Conservation (phyloP, 2,113 vertebrate genomes). For the Merops nubicus region DNA sequence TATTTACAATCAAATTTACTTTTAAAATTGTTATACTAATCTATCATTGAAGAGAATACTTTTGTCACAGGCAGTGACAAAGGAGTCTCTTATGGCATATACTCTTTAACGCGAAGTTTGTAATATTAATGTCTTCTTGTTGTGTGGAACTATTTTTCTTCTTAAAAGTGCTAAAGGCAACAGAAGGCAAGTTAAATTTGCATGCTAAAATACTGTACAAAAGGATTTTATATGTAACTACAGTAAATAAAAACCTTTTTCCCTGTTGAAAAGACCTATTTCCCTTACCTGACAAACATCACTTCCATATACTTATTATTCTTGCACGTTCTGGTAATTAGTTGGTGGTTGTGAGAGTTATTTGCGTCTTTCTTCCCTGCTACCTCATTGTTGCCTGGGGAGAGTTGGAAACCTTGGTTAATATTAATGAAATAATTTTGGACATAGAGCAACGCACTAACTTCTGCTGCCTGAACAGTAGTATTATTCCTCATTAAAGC, state of each 20-base stretch:
- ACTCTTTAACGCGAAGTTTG: background rate
- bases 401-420: constrained; percentile 73
- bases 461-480: constrained; percentile 66
- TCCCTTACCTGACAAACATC: constrained; percentile 28
- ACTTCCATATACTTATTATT: constrained; percentile 19
- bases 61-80: background rate
- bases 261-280: constrained; percentile 19
- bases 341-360: background rate
- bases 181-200: background rate
- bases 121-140: background rate
- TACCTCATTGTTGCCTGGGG: constrained; percentile 65
- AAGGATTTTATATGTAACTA: background rate
- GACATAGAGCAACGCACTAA: constrained; percentile 69
- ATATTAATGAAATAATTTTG: constrained; percentile 88
- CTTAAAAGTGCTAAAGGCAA: background rate
- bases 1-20: background rate
- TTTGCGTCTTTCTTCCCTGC: constrained; percentile 66
- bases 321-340: constrained; percentile 41
- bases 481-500: constrained; percentile 72
- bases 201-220: background rate
- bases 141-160: background rate
- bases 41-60: background rate
- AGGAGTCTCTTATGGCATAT: background rate
- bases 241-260: background rate
- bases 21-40: background rate